Percentiles rank a stretch among this genome's conserved stretches.
Evolutionary conservation across 1,140 invertebrate genomes (phyloP).

Genomic region (Myzus persicae): DNA sequence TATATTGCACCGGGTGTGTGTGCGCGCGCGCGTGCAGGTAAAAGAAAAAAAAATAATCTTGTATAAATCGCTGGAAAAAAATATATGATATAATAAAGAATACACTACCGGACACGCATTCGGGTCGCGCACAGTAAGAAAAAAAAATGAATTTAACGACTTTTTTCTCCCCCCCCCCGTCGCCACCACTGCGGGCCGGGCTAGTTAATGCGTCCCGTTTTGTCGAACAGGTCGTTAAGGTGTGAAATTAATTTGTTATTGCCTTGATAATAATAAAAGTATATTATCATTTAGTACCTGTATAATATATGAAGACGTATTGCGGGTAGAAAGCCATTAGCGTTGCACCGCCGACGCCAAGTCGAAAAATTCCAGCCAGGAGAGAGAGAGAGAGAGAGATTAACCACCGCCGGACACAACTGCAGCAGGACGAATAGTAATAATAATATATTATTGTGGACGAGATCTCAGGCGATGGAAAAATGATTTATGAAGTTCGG

Average conservation of each 20-base stretch:
- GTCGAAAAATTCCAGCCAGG: not conserved
- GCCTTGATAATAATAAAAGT: constrained; percentile 52
- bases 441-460: not conserved
- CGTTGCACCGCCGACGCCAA: constrained; percentile 2
- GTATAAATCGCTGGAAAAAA: not conserved
- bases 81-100: not conserved
- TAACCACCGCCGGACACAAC: constrained; percentile 27
- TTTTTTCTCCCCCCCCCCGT: not conserved
- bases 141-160: not conserved
- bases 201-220: constrained; percentile 50
- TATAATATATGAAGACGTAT: constrained; percentile 49
- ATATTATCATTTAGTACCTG: constrained; percentile 46
- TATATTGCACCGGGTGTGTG: not conserved
- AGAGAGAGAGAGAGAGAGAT: constrained; percentile 34
- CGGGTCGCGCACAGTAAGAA: not conserved
- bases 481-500: constrained; percentile 53
- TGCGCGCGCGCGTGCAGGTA: not conserved
- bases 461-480: not conserved
- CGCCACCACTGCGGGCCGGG: not conserved
- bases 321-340: constrained; percentile 44
- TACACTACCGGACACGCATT: not conserved
- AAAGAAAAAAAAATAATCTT: not conserved
- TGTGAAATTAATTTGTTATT: constrained; percentile 58
- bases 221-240: constrained; percentile 56
- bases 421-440: no score